phyloP scores from a whole-genome alignment of 2,113 vertebrate genomes.

The Leptocoma aspasia region DNA sequence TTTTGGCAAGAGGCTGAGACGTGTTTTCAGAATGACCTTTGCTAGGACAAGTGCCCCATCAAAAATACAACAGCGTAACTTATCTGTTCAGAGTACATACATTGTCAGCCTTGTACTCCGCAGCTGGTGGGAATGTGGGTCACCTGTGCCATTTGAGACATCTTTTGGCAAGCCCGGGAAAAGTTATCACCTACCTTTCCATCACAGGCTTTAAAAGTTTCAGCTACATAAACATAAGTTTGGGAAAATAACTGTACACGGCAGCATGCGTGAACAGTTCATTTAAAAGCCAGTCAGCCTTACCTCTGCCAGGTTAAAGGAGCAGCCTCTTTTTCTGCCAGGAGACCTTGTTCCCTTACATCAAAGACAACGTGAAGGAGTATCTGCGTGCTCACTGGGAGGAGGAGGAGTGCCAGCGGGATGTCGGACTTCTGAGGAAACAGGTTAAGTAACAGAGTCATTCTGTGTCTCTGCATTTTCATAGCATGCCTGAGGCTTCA shows the following conservation, averaged over 20 bases:
- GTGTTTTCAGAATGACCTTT: not conserved
- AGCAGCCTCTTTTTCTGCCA: constrained; percentile 43
- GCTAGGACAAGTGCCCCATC: not conserved
- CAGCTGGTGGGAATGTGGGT: not conserved
- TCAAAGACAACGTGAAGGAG: constrained; percentile 88
- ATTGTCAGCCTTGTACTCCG: not conserved
- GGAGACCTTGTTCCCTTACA: constrained; percentile 94
- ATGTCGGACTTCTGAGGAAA: constrained; percentile 89
- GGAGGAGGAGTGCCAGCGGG: constrained; percentile 93
- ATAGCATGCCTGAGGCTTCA: not conserved
- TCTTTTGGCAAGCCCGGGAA: not conserved
- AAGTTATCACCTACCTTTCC: not conserved
- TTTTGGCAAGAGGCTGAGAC: not conserved
- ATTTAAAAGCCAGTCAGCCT: not conserved
- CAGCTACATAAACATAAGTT: not conserved
- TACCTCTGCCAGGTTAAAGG: not conserved
- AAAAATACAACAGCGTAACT: not conserved
- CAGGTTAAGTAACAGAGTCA: constrained; percentile 77
- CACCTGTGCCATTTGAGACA: not conserved
- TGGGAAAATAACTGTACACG: not conserved
- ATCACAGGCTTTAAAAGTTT: not conserved
- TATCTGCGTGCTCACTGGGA: constrained; percentile 90
- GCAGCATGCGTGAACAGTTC: fast-evolving
- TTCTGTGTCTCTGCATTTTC: fast-evolving
- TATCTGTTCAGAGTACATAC: not conserved